Conservation (phyloP, 2,888 invertebrate species). For the Seladonia tumulorum region DNA sequence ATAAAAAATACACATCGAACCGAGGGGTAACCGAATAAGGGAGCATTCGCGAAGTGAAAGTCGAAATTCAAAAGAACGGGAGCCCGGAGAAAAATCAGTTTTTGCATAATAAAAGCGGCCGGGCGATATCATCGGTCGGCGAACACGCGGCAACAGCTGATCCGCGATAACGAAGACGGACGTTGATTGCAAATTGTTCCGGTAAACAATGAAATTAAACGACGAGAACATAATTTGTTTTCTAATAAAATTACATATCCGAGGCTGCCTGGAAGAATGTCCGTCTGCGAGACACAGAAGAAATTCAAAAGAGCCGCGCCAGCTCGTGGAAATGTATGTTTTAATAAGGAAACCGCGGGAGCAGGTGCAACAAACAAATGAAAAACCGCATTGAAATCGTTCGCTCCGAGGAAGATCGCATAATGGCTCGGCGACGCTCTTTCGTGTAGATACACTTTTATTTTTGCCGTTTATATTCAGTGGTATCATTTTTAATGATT, state of each 20-base stretch:
- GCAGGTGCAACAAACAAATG: not conserved
- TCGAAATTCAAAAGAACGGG: not conserved
- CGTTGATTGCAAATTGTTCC: not conserved
- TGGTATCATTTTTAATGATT: not conserved
- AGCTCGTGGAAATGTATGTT: not conserved
- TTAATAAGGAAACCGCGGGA: not conserved
- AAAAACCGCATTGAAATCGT: not conserved
- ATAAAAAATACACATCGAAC: not conserved
- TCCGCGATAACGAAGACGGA: constrained; percentile 2
- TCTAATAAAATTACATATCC: not conserved
- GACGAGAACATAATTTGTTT: not conserved
- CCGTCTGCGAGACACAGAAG: not conserved
- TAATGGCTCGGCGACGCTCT: not conserved
- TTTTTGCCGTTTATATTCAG: not conserved
- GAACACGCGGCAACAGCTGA: not conserved
- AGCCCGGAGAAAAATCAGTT: not conserved
- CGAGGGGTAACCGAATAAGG: not conserved
- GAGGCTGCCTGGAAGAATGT: too few species aligned
- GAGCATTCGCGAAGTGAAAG: not conserved
- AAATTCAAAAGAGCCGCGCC: not conserved
- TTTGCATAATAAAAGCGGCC: not conserved
- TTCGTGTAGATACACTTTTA: not conserved
- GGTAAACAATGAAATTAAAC: not conserved
- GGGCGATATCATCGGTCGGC: not conserved
- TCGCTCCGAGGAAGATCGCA: not conserved